These are phyloP conservation scores for Clitarchus hookeri DNA, from an alignment of 2,888 invertebrate species.

Conservation along the genomic window DNA sequence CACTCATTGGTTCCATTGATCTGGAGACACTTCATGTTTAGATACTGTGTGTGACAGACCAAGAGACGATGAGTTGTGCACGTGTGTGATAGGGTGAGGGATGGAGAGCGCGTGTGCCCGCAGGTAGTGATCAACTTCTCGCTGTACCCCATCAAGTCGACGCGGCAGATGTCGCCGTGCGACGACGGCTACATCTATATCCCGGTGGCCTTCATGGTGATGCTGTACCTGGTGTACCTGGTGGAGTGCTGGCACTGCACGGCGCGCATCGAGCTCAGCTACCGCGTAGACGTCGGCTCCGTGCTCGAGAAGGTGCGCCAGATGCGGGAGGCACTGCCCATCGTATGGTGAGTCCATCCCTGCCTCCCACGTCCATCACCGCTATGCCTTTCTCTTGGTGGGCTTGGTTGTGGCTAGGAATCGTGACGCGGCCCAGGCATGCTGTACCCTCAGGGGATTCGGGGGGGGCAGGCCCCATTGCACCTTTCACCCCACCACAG, in stretches of 20 bases:
- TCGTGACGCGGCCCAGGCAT: too few species aligned
- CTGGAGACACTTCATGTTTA: too few species aligned
- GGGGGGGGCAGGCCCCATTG: too few species aligned
- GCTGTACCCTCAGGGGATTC: too few species aligned
- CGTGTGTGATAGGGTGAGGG: too few species aligned
- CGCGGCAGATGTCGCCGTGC: constrained; percentile 72
- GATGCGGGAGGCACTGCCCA: constrained; percentile 70
- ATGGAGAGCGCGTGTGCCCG: neutral
- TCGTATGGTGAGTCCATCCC: constrained; percentile 69
- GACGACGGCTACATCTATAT: constrained; percentile 83
- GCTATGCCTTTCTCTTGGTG: too few species aligned
- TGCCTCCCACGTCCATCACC: too few species aligned
- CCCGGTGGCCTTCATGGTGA: constrained; percentile 77
- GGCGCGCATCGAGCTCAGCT: constrained; percentile 52
- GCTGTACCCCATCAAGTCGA: constrained; percentile 66
- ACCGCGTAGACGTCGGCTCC: constrained; percentile 65
- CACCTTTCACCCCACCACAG: too few species aligned
- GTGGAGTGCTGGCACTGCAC: constrained; percentile 85
- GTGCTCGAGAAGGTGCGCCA: constrained; percentile 68
- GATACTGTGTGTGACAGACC: too few species aligned
- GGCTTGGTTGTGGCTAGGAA: too few species aligned
- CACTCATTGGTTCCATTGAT: too few species aligned
- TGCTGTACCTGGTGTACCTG: constrained; percentile 78
- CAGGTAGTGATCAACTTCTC: constrained; percentile 65
- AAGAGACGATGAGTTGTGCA: too few species aligned